phyloP scores from a whole-genome alignment of 2,888 invertebrate species.

The Agriopis marginaria region DNA sequence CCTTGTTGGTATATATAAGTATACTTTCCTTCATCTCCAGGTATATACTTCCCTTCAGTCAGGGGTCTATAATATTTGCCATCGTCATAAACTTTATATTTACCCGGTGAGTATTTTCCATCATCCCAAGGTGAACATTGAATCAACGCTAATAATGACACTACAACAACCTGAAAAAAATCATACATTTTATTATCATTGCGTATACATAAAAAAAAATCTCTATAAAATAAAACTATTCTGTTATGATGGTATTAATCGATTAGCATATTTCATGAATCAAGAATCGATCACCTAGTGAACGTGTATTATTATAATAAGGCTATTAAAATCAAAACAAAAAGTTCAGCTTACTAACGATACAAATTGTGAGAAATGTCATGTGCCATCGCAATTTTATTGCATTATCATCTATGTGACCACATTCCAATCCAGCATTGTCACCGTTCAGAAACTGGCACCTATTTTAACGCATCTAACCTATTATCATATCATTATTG shows the following conservation, averaged over 20 bases:
- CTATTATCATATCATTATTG: constrained; percentile 20
- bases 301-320: neutral
- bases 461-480: constrained; percentile 28
- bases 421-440: constrained; percentile 43
- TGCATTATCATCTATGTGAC: constrained; percentile 20
- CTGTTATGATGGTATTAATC: neutral
- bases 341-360: neutral
- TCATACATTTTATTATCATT: neutral
- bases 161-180: constrained; percentile 63
- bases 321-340: constrained; percentile 1
- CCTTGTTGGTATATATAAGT: constrained; percentile 74
- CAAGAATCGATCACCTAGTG: neutral
- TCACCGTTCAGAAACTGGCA: constrained; percentile 32
- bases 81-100: constrained; percentile 68
- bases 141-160: constrained; percentile 59
- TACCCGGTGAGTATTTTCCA: constrained; percentile 72
- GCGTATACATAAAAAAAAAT: neutral
- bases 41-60: constrained; percentile 83
- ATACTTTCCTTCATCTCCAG: constrained; percentile 84
- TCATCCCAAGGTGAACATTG: constrained; percentile 65
- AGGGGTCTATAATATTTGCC: constrained; percentile 76
- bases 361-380: constrained; percentile 10
- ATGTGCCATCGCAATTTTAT: constrained; percentile 24
- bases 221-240: neutral
- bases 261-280: neutral